Evolutionary conservation across 1,140 invertebrate species (phyloP), one percentile per base, ranked within the genome.

Genomic region (Homarus americanus): DNA sequence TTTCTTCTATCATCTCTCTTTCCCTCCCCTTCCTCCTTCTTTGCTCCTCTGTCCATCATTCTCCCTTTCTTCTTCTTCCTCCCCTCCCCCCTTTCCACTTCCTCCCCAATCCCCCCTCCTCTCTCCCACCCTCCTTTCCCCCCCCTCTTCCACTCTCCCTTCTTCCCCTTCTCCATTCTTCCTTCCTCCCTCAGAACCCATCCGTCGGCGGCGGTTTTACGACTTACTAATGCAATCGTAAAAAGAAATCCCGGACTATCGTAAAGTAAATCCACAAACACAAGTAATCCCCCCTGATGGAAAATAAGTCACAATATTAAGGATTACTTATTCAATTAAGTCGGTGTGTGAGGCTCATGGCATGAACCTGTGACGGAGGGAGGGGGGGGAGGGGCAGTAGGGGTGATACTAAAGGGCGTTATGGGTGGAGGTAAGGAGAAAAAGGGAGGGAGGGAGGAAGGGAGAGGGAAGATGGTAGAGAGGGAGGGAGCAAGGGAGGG

Each of bases 301-400:
- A 73, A 73, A 85, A 73, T 73, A 66, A 44, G 82, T 24, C 66
- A 49, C 38, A 44, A 85, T 85, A 53, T 75, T 32, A 78, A 20
- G 40, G 82, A 85, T 85, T 85, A 85, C 63, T 75, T 75, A 75
- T 85, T 85, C 72, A 85, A 85, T 85, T 85, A 85, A 85, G 82
- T 49, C 66, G 36, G 17, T 15, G 72, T 20, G 82, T 69, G 66
- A 49, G 82, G 10, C 82, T 83, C 28, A 15, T 72, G 82, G 34
- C 66, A 73, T 40, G 82, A 69, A 20, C n/a, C 34, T 38, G 66
- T n/a, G n/a, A n/a, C 32, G 24, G 80, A 53, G 38, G 58, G 36
- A 36, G 49, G 76, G 36, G 34, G 80, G 36, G 28, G 40, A 40
- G 20, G 28, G 44, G 15, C 15, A 49, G 44, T 49, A 66, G 53